Percentiles rank a stretch among this genome's conserved stretches.
These are phyloP conservation scores for Drosophila neoperkinsi DNA, from an alignment of 2,888 invertebrate species.

Conservation along the genomic window DNA sequence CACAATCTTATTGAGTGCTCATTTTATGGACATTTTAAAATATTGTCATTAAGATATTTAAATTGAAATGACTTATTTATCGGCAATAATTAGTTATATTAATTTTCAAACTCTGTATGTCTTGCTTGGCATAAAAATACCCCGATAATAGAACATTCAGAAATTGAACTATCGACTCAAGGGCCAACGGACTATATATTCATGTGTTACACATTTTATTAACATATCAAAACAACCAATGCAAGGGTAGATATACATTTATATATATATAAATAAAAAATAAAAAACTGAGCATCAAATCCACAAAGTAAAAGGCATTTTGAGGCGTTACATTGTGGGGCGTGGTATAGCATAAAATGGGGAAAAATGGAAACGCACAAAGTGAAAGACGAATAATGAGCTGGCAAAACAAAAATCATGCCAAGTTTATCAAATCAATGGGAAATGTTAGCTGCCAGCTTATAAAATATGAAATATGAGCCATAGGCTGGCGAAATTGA, in stretches of 20 bases:
- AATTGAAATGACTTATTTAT: neutral
- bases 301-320: slow-evolving; percentile 60
- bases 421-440: slow-evolving; percentile 73
- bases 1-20: neutral
- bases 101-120: neutral
- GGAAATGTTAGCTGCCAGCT: slow-evolving; percentile 67
- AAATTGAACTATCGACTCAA: neutral
- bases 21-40: neutral
- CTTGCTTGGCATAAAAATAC: neutral
- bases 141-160: no score
- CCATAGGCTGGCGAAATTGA: slow-evolving; percentile 8
- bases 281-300: slow-evolving; percentile 40
- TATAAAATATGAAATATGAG: slow-evolving; percentile 65
- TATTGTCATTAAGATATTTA: neutral
- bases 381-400: slow-evolving; percentile 76
- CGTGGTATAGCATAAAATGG: slow-evolving; percentile 11
- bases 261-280: neutral
- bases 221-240: no score
- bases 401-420: slow-evolving; percentile 78
- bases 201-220: neutral
- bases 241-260: neutral
- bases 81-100: neutral
- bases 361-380: slow-evolving; percentile 46
- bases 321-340: slow-evolving; percentile 8
- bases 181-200: neutral